Evolutionary conservation across 2,888 invertebrate species (phyloP), one percentile per base, ranked within the genome.

Genomic region (Rhaphigaster nebulosa): DNA sequence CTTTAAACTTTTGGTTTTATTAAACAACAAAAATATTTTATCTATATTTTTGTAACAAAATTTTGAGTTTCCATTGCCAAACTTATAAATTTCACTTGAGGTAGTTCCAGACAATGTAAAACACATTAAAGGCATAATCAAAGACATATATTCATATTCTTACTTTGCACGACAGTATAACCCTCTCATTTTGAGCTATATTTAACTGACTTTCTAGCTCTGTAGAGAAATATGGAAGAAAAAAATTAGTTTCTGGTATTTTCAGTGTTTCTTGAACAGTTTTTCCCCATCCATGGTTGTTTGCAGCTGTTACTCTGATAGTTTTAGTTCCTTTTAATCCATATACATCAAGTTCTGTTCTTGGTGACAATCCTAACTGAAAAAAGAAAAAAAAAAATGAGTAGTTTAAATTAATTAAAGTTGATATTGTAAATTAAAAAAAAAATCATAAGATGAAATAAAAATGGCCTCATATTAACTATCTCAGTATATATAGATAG

Each of bases 261-360:
- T 87, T 26, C n/a, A 90, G n/a, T 6, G 76, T 56, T 26, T 52
- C 41, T 84, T 90, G 26, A 0, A 96, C 95, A 0, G 97, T 95
- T 92, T 97, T 97, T 23, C 98, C 98, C 96, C 97, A 97, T 56
- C 98, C 98, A 93, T 97, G 97, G 92, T 98, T 96, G 94, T 98
- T 98, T 91, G 97, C 95, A 0, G 98, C 97, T 0, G 97, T 97
- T 20, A 98, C 96, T 91, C 98, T 95, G 94, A 98, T 98, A 93
- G 97, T 96, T 93, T 98, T 98, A 93, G 97, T 96, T 76, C 95
- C 95, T 84, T 96, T 97, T 91, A 98, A 94, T 93, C 97, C 97
- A 94, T 97, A 98, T 0, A 96, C 97, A 93, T 98, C 98, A 93
- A 96, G 97, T 18, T 96, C 96, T 93, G 96, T 97, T 88, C 97